Evolutionary conservation across 2,113 vertebrate genomes (phyloP).

Genomic region (Equus przewalskii): DNA sequence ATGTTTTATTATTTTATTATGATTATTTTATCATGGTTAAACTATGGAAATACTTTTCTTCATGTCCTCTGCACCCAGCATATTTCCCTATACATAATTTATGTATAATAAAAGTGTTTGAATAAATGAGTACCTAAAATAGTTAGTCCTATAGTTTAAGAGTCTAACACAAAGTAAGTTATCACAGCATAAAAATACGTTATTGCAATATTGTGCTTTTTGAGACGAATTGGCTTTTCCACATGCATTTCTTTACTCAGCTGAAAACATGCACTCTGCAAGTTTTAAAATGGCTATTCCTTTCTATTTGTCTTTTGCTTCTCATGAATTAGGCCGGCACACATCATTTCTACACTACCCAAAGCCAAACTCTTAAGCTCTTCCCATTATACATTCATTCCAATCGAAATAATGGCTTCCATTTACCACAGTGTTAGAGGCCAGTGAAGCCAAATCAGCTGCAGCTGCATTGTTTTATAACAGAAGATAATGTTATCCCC

Average conservation of each 20-base stretch:
- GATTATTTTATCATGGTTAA: too few species aligned
- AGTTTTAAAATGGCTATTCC: constrained; percentile 65
- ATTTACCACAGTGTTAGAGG: constrained; percentile 74
- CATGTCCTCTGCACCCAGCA: neutral
- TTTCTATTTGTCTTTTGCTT: constrained; percentile 68
- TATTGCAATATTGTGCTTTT: constrained; percentile 46
- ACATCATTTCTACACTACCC: constrained; percentile 55
- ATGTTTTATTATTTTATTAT: neutral
- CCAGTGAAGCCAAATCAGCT: constrained; percentile 70
- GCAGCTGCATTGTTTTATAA: constrained; percentile 75
- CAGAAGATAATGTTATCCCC: constrained; percentile 76
- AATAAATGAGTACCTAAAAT: constrained; percentile 47
- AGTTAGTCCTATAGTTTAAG: neutral
- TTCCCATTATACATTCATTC: constrained; percentile 76
- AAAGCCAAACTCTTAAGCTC: constrained; percentile 70
- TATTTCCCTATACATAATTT: neutral
- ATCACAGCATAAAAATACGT: constrained; percentile 61
- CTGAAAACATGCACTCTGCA: constrained; percentile 49
- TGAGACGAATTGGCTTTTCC: constrained; percentile 32
- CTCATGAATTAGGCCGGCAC: constrained; percentile 42
- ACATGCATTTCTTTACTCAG: constrained; percentile 56
- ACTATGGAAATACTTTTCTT: neutral
- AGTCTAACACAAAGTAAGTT: constrained; percentile 59
- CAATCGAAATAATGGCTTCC: constrained; percentile 78
- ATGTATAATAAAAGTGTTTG: neutral